Percentiles rank a stretch among this genome's conserved stretches.
Conservation (phyloP, 2,113 vertebrate species). For the Dermatemys mawii region DNA sequence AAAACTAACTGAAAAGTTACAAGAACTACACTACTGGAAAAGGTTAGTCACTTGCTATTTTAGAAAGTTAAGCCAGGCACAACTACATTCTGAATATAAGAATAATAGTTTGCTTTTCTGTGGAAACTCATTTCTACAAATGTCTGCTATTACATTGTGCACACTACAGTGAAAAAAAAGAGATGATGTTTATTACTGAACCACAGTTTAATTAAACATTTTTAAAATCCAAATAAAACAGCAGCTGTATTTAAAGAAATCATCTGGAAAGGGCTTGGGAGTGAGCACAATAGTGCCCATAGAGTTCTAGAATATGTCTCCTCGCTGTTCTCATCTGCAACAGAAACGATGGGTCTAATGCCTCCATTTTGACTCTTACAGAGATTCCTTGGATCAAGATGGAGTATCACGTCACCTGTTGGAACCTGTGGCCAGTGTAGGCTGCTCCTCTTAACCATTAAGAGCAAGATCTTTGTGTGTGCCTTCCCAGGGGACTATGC, state of each 20-base stretch:
- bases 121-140: slow-evolving; percentile 7
- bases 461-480: not conserved
- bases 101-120: slow-evolving; percentile 1
- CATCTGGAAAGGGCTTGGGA: not conserved
- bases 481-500: not conserved
- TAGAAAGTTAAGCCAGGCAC: not conserved
- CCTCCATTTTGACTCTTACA: not conserved
- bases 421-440: not conserved
- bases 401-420: not conserved
- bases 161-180: slow-evolving; percentile 10
- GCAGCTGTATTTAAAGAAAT: not conserved
- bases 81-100: not conserved
- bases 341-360: not conserved
- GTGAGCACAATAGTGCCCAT: not conserved
- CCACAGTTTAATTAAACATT: slow-evolving; percentile 21
- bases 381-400: not conserved
- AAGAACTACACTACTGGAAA: not conserved
- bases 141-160: slow-evolving; percentile 2
- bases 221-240: slow-evolving; percentile 37
- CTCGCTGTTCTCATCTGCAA: not conserved
- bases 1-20: not conserved
- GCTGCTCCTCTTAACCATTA: not conserved
- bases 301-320: not conserved
- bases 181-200: slow-evolving; percentile 21
- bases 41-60: slow-evolving; percentile 29